These are phyloP conservation scores for Drosophila saltans DNA, from an alignment of 1,140 invertebrate species.

Conservation along the genomic window DNA sequence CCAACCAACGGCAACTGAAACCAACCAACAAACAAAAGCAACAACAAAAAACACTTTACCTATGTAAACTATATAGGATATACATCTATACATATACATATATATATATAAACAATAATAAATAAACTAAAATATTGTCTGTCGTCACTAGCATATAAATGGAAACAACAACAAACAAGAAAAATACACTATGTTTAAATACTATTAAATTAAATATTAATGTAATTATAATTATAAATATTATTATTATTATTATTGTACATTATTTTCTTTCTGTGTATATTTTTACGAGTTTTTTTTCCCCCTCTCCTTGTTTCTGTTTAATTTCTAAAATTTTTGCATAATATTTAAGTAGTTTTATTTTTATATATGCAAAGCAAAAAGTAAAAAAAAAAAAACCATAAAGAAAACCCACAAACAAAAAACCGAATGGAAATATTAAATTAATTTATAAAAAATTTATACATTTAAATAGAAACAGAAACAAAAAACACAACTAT, in stretches of 20 bases:
- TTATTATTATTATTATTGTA: slow-evolving; percentile 46
- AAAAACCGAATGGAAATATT: slow-evolving; percentile 51
- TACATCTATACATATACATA: slow-evolving; percentile 3
- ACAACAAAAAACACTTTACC: slow-evolving; percentile 32
- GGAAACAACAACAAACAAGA: slow-evolving; percentile 30
- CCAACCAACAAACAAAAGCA: slow-evolving; percentile 34
- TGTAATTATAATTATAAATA: slow-evolving; percentile 36
- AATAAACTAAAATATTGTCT: slow-evolving; percentile 5
- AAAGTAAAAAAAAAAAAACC: not conserved
- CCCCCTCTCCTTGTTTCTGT: slow-evolving; percentile 35
- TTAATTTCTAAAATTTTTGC: slow-evolving; percentile 64
- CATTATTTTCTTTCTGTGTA: slow-evolving; percentile 28
- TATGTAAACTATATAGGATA: slow-evolving; percentile 7
- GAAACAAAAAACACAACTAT: slow-evolving; percentile 32
- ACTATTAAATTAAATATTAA: slow-evolving; percentile 46
- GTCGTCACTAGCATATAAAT: slow-evolving; percentile 6
- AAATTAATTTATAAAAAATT: slow-evolving; percentile 51
- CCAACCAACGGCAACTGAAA: slow-evolving; percentile 56
- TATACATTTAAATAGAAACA: slow-evolving; percentile 15
- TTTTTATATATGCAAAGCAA: slow-evolving; percentile 74
- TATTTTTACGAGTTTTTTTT: slow-evolving; percentile 10
- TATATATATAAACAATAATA: not conserved
- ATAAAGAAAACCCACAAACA: slow-evolving; percentile 26
- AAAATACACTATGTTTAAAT: slow-evolving; percentile 43
- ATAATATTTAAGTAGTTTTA: slow-evolving; percentile 75